phyloP scores from a whole-genome alignment of 2,113 vertebrate genomes.

The Promerops cafer region DNA sequence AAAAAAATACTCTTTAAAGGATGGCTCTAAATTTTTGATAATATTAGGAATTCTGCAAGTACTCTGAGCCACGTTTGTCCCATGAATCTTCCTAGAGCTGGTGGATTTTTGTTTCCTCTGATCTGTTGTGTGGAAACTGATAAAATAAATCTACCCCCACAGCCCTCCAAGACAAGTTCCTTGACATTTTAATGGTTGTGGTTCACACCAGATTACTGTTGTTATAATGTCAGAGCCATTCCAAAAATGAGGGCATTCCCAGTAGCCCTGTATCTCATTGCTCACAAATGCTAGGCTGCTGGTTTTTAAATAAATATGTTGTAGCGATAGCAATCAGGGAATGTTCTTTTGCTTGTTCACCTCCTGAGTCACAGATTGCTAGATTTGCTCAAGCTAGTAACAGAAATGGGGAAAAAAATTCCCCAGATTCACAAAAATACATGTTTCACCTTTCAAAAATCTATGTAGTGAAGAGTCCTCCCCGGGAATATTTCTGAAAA shows the following conservation, averaged over 20 bases:
- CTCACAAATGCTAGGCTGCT: not conserved
- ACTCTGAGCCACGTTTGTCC: not conserved
- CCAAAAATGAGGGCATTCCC: not conserved
- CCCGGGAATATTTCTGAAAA: not conserved
- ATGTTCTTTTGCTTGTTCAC: not conserved
- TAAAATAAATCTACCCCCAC: not conserved
- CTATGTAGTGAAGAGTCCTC: not conserved
- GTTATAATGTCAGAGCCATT: not conserved
- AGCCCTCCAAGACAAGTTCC: not conserved
- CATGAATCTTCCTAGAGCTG: not conserved
- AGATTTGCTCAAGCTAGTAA: not conserved
- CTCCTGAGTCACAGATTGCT: not conserved
- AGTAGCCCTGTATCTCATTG: not conserved
- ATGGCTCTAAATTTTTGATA: not conserved
- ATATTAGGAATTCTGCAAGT: not conserved
- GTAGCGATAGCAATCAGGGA: not conserved
- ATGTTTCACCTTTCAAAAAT: not conserved
- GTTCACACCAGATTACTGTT: not conserved
- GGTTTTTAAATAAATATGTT: constrained; percentile 7
- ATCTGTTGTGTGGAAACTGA: not conserved
- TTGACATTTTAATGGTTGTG: not conserved
- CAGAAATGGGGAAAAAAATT: not conserved
- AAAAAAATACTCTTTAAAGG: not conserved
- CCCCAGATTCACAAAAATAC: not conserved
- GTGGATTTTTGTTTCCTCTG: not conserved